These are phyloP conservation scores for Pangasius larnaudii DNA, from an alignment of 2,797 vertebrate species.

Conservation along the genomic window DNA sequence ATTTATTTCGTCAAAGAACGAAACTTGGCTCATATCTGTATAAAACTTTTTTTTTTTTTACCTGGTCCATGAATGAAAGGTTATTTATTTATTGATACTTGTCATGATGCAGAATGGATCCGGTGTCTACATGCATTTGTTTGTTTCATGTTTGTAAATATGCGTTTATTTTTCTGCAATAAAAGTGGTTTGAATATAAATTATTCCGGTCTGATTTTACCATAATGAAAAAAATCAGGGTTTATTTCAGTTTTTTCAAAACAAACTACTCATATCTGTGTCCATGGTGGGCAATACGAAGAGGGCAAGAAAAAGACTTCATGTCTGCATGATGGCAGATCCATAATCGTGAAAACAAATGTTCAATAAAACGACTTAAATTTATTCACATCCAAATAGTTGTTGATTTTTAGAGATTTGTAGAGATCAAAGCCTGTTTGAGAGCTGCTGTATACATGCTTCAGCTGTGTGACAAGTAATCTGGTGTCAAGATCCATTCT, in stretches of 20 bases:
- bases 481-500: background rate
- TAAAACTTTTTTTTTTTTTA: slow-evolving; percentile 69
- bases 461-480: background rate
- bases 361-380: too few species aligned
- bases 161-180: slow-evolving; percentile 93
- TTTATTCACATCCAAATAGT: background rate
- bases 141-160: slow-evolving; percentile 95
- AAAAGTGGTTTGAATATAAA: slow-evolving; percentile 73
- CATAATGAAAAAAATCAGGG: slow-evolving; percentile 46
- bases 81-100: slow-evolving; percentile 97
- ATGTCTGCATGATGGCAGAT: background rate
- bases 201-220: slow-evolving; percentile 57
- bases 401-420: background rate
- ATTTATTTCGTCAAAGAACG: slow-evolving; percentile 57
- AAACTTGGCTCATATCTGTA: slow-evolving; percentile 73
- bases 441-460: background rate
- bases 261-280: background rate
- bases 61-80: slow-evolving; percentile 76
- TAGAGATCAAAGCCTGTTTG: background rate
- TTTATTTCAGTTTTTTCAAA: background rate
- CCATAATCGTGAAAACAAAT: background rate
- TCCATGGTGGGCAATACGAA: background rate
- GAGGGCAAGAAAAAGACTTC: background rate
- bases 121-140: slow-evolving; percentile 90
- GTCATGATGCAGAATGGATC: slow-evolving; percentile 90